A percentile compares a stretch with the other conserved stretches of the same genome.
Conservation (phyloP, 2,888 invertebrate genomes). For the Notodonta dromedarius region DNA sequence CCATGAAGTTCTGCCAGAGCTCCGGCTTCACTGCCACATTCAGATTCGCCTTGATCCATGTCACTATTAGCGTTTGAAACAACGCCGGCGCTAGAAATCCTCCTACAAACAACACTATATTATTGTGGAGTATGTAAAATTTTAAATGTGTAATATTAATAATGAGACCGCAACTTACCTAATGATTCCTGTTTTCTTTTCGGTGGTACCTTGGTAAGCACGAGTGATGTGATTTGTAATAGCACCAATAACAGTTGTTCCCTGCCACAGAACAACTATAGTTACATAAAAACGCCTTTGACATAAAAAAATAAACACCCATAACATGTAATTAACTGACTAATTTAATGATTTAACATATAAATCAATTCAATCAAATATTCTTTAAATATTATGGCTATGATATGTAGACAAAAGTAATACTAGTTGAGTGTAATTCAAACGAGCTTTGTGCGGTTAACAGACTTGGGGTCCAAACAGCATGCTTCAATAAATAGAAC, state of each 20-base stretch:
- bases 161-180: conserved; percentile 63
- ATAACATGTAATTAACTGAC: too few relatives aligned
- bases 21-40: conserved; percentile 95
- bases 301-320: too few relatives aligned
- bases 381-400: too few relatives aligned
- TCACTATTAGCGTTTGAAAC: conserved; percentile 97
- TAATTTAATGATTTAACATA: too few relatives aligned
- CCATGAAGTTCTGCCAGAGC: conserved; percentile 97
- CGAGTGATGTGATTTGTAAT: conserved; percentile 95
- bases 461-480: too few relatives aligned
- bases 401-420: too few relatives aligned
- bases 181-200: conserved; percentile 90
- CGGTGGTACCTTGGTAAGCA: conserved; percentile 91
- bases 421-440: too few relatives aligned
- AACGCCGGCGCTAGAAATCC: conserved; percentile 93
- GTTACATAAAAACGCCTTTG: too few relatives aligned
- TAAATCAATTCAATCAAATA: too few relatives aligned
- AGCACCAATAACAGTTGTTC: conserved; percentile 94
- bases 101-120: conserved; percentile 63
- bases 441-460: too few relatives aligned
- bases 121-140: neutral
- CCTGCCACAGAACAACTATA: conserved; percentile 74
- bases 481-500: too few relatives aligned
- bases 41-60: conserved; percentile 98
- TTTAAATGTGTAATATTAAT: neutral